Evolutionary conservation across 2,113 vertebrate species (phyloP).

Genomic region (Cranoglanis bouderius): DNA sequence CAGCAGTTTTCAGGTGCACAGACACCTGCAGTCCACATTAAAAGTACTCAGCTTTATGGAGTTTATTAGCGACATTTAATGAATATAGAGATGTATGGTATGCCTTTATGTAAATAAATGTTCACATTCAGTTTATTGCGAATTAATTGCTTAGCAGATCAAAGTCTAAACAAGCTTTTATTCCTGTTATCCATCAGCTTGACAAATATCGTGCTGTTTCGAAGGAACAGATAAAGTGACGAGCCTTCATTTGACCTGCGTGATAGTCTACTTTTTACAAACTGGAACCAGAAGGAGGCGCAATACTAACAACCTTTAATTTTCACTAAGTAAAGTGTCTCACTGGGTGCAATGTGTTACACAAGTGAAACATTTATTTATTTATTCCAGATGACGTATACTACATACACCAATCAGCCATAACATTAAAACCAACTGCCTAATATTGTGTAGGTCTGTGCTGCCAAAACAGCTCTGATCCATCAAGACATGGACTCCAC

Average conservation of each 20-base stretch:
- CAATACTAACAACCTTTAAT: neutral
- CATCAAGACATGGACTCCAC: too few species aligned
- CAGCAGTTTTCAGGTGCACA: neutral
- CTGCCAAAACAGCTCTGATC: too few species aligned
- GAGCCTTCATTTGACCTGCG: neutral
- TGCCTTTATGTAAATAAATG: neutral
- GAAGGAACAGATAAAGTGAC: too few species aligned
- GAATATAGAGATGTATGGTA: neutral
- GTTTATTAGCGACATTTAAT: neutral
- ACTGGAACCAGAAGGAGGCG: neutral
- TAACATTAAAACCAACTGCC: too few species aligned
- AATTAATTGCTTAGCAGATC: neutral
- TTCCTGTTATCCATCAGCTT: neutral
- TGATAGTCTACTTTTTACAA: neutral
- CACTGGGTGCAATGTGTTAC: neutral
- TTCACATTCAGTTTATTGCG: neutral
- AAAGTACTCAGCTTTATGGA: neutral
- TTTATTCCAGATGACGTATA: neutral
- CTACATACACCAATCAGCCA: too few species aligned
- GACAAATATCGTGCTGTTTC: neutral
- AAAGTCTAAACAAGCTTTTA: neutral
- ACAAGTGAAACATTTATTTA: neutral
- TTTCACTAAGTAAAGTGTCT: neutral
- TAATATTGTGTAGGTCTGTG: too few species aligned
- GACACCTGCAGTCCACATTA: neutral